Evolutionary conservation across 2,113 vertebrate genomes (phyloP).

Genomic region (Laterallus jamaicensis): DNA sequence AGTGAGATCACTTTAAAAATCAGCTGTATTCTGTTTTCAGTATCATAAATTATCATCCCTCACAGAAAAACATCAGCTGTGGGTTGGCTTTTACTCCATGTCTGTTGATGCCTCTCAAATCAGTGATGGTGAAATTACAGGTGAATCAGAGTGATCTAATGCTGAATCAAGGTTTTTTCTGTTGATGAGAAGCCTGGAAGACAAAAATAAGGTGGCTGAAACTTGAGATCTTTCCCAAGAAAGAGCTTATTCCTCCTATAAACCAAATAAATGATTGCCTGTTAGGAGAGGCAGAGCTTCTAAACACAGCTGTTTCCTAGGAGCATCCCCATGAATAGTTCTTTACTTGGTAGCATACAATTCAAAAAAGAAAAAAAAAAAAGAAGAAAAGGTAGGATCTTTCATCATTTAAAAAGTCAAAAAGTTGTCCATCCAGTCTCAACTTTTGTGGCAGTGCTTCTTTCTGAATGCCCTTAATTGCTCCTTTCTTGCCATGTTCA

Average conservation of each 20-base stretch:
- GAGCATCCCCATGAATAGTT: neutral
- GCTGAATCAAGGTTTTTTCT: neutral
- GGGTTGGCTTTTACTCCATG: neutral
- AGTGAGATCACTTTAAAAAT: neutral
- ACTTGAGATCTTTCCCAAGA: neutral
- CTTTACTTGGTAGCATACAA: neutral
- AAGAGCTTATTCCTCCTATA: neutral
- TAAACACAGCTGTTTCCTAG: neutral
- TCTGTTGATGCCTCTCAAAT: neutral
- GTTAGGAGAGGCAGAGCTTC: neutral
- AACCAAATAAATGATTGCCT: neutral
- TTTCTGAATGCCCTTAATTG: neutral
- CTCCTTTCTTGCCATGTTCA: neutral
- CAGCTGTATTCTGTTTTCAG: neutral
- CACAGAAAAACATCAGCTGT: neutral
- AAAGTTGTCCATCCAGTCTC: neutral
- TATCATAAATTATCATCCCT: neutral
- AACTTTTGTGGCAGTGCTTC: neutral
- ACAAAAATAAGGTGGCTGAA: neutral
- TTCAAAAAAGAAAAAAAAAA: too few relatives aligned
- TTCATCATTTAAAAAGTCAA: neutral
- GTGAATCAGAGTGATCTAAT: neutral
- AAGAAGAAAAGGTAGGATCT: neutral
- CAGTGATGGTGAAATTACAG: neutral
- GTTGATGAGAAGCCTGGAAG: neutral